Evolutionary conservation across 2,888 invertebrate species (phyloP), one percentile per base, ranked within the genome.

Genomic region (Rambutsinella grinnellia): DNA sequence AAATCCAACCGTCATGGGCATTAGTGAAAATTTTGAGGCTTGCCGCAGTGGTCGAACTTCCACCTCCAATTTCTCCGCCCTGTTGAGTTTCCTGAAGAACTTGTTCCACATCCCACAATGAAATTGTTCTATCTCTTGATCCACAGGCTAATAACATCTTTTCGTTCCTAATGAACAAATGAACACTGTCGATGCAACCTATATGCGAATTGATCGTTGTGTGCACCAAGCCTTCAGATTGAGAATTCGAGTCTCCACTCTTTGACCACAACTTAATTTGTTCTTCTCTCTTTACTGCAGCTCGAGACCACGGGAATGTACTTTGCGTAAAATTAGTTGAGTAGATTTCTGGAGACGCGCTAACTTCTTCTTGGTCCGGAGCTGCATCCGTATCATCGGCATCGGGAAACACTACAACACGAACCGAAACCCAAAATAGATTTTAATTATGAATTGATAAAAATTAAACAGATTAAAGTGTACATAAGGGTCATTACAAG

Each of bases 1-100:
- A 91, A 10, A 91, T 89, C 91, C 91, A 91, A 51, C 91, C 91
- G 0, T 88, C 86, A 81, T 91, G 91, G 1, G 90, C 90, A 83
- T 88, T 87, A 62, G 86, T 85, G 24, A 63, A 24, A 1, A 23
- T 36, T 13, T 62, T 68, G 54, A 60, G n/a, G 15, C 23, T 51
- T 3, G 58, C 28, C 13, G 15, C 3, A 3, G 1, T 19, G 21
- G 24, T 46, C 47, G 23, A 19, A 21, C 47, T 51, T 6, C 54
- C 24, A 19, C 28, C 17, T 23, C 13, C 1, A 26, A 15, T 17
- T 8, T 13, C 36, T 8, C 8, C 51, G n/a, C n/a, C 17, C 8
- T n/a, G 5, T n/a, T 51, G 17, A 36, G 6, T 36, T 36, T 36
- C 36, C 36, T 8, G 49, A 13, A 61, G 56, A 5, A 62, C 15